Evolutionary conservation across 2,113 vertebrate genomes (phyloP).

Genomic region (Dicrurus megarhynchus): DNA sequence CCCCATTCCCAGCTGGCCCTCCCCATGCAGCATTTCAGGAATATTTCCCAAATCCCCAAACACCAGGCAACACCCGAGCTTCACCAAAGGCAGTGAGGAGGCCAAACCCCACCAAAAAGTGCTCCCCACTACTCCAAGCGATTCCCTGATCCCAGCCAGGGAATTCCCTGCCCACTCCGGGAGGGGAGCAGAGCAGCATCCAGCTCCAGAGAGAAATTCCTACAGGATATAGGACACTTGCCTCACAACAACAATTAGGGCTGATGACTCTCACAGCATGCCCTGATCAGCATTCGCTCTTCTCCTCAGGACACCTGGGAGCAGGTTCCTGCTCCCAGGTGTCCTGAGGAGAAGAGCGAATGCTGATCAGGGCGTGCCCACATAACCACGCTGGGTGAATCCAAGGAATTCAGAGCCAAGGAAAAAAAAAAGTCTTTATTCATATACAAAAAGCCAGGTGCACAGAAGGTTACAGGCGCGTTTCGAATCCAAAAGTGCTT

Average conservation of each 20-base stretch:
- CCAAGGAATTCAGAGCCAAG: background rate
- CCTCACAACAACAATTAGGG: background rate
- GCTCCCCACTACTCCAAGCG: fast-evolving
- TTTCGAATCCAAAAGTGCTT: constrained; percentile 27
- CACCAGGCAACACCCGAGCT: background rate
- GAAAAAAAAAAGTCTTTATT: background rate
- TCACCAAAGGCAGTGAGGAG: background rate
- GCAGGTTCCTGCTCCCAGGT: too few species aligned
- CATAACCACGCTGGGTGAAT: background rate
- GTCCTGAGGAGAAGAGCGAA: too few species aligned
- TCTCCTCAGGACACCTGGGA: background rate
- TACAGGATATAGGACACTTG: background rate
- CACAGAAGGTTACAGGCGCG: background rate
- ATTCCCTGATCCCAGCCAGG: background rate
- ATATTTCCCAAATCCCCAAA: background rate
- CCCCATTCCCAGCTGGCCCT: background rate
- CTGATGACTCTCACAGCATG: background rate
- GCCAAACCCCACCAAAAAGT: fast-evolving
- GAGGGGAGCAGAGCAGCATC: background rate
- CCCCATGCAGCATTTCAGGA: background rate
- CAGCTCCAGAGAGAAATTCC: background rate
- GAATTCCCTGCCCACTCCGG: background rate
- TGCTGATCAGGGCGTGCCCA: too few species aligned
- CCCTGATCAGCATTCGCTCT: background rate
- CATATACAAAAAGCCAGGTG: background rate